Percentiles rank a stretch among this genome's conserved stretches.
phyloP scores from a whole-genome alignment of 64 coral and sea anemone genomes.

The Actinia equina region DNA sequence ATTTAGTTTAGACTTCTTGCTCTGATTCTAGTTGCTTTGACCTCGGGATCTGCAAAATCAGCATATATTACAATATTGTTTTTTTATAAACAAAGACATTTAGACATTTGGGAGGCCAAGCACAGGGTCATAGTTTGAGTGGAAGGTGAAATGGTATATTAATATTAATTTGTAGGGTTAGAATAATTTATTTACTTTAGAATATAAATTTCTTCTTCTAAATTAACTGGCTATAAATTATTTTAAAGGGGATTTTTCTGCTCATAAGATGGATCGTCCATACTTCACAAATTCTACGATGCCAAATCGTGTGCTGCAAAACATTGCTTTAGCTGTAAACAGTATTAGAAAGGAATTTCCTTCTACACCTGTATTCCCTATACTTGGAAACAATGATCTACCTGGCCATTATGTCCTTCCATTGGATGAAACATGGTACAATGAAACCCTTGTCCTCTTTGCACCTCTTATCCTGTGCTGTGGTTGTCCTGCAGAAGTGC shows the following conservation, averaged over 20 bases:
- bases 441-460: constrained; percentile 53
- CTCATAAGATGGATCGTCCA: constrained; percentile 20
- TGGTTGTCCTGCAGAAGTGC: constrained; percentile 32
- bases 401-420: constrained; percentile 84
- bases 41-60: no score
- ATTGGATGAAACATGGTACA: constrained; percentile 62
- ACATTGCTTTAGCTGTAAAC: constrained; percentile 28
- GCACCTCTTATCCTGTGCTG: constrained; percentile 62
- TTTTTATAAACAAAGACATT: no score
- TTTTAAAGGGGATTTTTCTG: constrained; percentile 20
- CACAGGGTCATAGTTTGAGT: no score
- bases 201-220: no score
- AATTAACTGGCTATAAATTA: no score
- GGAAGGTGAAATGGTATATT: no score
- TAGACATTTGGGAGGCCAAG: no score
- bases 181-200: no score
- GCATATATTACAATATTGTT: no score
- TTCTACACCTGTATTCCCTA: constrained; percentile 72
- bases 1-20: no score
- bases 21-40: no score
- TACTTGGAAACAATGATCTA: constrained; percentile 95
- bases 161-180: no score
- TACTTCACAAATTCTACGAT: constrained; percentile 27
- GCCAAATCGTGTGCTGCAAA: constrained; percentile 39
- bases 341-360: constrained; percentile 46